Conservation (phyloP, 92 coral and sea anemone species). For the Zoanthus gigantus region DNA sequence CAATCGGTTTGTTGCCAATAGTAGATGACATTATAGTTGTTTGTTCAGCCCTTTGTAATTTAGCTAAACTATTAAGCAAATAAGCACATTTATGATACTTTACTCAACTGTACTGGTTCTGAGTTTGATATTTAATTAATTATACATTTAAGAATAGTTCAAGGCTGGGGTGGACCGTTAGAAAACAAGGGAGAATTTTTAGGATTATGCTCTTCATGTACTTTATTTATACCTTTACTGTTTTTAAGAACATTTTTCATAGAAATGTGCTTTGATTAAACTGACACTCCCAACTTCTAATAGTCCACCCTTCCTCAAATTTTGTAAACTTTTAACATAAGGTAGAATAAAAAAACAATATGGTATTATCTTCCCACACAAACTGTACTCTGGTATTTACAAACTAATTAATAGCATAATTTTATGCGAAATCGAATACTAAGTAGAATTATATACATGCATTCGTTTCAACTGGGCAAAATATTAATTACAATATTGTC, state of each 20-base stretch:
- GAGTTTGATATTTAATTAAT: conserved; percentile 21
- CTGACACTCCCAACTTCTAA: conserved; percentile 28
- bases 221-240: conserved; percentile 27
- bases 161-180: conserved; percentile 27
- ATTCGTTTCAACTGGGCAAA: conserved; percentile 8
- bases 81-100: conserved; percentile 11
- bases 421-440: conserved; percentile 12
- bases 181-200: conserved; percentile 27
- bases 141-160: conserved; percentile 17
- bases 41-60: conserved; percentile 53
- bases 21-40: conserved; percentile 54
- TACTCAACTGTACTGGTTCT: conserved; percentile 23
- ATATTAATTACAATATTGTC: conserved; percentile 21
- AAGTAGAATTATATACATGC: conserved; percentile 20
- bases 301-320: conserved; percentile 22
- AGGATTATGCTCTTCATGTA: conserved; percentile 26
- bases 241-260: conserved; percentile 22
- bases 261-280: conserved; percentile 23
- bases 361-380: conserved; percentile 27
- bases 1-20: conserved; percentile 50
- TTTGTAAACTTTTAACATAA: conserved; percentile 24
- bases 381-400: conserved; percentile 24
- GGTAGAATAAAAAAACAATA: conserved; percentile 23
- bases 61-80: conserved; percentile 45
- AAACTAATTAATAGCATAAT: conserved; percentile 21